Percentiles rank a stretch among this genome's conserved stretches.
Evolutionary conservation across 2,113 vertebrate genomes (phyloP).

Genomic region (Hucho hucho): DNA sequence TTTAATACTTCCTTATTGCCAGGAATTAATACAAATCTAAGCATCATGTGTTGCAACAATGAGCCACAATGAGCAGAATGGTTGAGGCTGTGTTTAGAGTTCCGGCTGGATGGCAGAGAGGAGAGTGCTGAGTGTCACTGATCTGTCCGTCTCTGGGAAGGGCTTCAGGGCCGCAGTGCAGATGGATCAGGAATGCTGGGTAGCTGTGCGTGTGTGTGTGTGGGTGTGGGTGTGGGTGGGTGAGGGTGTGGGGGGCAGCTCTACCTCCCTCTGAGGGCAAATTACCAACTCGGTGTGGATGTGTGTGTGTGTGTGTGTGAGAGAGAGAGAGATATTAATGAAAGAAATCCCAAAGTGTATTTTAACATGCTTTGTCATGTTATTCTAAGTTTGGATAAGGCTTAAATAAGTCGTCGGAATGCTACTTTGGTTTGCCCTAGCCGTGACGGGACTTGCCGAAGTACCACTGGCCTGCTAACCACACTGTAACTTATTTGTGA

Average conservation of each 20-base stretch:
- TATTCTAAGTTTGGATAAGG: not conserved
- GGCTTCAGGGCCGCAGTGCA: slow-evolving; percentile 10
- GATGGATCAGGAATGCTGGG: not conserved
- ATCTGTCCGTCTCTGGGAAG: not conserved
- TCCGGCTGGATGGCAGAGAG: not conserved
- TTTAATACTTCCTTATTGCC: too few relatives aligned
- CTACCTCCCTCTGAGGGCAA: not conserved
- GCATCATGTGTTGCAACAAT: too few relatives aligned
- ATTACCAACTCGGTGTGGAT: slow-evolving; percentile 6
- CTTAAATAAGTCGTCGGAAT: not conserved
- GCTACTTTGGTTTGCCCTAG: too few relatives aligned
- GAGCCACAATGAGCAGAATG: too few relatives aligned
- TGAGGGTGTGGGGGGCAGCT: not conserved
- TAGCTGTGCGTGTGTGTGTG: slow-evolving; percentile 1
- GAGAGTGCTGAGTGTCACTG: not conserved
- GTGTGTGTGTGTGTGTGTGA: slow-evolving; percentile 3
- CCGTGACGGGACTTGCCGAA: not conserved
- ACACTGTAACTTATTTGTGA: not conserved
- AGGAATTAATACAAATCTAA: too few relatives aligned
- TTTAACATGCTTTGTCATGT: not conserved
- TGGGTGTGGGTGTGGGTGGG: not conserved
- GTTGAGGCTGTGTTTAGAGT: not conserved
- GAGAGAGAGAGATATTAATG: not conserved
- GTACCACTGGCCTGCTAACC: not conserved
- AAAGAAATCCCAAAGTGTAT: not conserved